Conservation (phyloP, 2,113 vertebrate species). For the Gnathochromis pfefferi region DNA sequence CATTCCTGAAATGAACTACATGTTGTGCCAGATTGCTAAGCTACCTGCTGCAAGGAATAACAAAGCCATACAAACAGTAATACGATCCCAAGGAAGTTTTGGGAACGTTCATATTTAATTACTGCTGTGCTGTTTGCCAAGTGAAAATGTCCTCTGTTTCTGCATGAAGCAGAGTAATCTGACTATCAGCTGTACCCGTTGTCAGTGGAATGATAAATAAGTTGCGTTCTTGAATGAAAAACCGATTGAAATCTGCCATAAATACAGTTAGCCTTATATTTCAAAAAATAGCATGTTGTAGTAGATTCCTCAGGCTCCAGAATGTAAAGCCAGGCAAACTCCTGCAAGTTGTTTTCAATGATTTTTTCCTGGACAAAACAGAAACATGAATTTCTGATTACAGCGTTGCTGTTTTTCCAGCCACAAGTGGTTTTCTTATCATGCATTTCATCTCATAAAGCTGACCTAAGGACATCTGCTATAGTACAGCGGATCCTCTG, state of each 20-base stretch:
- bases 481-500: not conserved
- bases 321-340: not conserved
- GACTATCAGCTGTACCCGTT: not conserved
- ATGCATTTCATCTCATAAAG: not conserved
- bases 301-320: not conserved
- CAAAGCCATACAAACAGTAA: conserved; percentile 33
- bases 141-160: not conserved
- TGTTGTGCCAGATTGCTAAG: conserved; percentile 43
- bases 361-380: not conserved
- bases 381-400: not conserved
- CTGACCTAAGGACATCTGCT: not conserved
- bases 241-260: not conserved
- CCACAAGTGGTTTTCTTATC: not conserved
- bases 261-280: not conserved
- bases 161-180: not conserved
- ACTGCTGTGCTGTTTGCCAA: conserved; percentile 4
- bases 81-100: conserved; percentile 2
- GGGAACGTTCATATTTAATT: conserved; percentile 23
- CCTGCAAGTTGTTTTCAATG: not conserved
- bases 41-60: conserved; percentile 5
- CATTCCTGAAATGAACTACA: conserved; percentile 41
- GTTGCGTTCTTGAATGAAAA: not conserved
- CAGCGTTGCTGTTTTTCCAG: not conserved
- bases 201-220: not conserved
- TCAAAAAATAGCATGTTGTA: not conserved